Conservation (phyloP, 1,140 invertebrate genomes). For the Drosophila willistoni region DNA sequence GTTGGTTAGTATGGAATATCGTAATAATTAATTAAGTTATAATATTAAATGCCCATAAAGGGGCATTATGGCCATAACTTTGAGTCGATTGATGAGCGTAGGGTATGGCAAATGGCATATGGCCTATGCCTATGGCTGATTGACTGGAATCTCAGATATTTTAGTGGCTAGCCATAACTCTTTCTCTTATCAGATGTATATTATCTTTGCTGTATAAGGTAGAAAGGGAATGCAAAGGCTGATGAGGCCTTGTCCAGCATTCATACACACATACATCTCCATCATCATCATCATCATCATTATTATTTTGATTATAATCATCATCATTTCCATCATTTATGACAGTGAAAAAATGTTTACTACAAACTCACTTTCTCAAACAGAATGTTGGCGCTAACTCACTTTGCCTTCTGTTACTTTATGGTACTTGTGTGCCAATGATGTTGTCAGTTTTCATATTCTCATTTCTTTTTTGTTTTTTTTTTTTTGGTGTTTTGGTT, state of each 20-base stretch:
- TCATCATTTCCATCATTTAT: slow-evolving; percentile 45
- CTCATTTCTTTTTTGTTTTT: slow-evolving; percentile 5
- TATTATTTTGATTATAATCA: slow-evolving; percentile 41
- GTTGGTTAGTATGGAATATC: slow-evolving; percentile 49
- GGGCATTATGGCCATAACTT: slow-evolving; percentile 78
- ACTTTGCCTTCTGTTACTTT: slow-evolving; percentile 38
- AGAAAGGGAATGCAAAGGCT: slow-evolving; percentile 23
- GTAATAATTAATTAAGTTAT: slow-evolving; percentile 81
- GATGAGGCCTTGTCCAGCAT: slow-evolving; percentile 14
- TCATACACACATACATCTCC: neutral
- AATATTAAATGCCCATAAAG: slow-evolving; percentile 78
- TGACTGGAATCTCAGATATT: slow-evolving; percentile 54
- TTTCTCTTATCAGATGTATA: slow-evolving; percentile 54
- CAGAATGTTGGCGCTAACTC: slow-evolving; percentile 29
- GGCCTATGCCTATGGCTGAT: slow-evolving; percentile 53
- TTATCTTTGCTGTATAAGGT: slow-evolving; percentile 36
- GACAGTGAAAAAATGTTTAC: slow-evolving; percentile 30
- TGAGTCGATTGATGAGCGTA: slow-evolving; percentile 41
- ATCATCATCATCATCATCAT: slow-evolving; percentile 37
- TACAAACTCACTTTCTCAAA: slow-evolving; percentile 36
- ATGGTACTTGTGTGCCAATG: slow-evolving; percentile 20
- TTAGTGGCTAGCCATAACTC: slow-evolving; percentile 61
- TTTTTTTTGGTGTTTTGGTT: slow-evolving; percentile 40
- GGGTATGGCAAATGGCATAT: slow-evolving; percentile 41
- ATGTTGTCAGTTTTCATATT: slow-evolving; percentile 54